These are phyloP conservation scores for Stegodyphus dumicola DNA, from an alignment of 1,140 invertebrate species.

Conservation along the genomic window DNA sequence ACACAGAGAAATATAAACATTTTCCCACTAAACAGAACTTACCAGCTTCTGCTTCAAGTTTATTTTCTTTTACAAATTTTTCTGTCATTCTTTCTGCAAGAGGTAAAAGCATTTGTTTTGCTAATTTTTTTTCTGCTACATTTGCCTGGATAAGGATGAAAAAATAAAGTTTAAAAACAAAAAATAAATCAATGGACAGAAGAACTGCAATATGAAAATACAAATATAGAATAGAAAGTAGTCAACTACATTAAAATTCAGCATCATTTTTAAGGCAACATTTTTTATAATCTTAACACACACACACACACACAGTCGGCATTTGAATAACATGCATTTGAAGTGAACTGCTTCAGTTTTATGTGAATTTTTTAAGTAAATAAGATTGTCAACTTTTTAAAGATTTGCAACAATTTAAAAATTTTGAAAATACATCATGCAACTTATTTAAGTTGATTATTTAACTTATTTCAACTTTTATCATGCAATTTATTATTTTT, in stretches of 20 bases:
- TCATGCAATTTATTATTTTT: too few relatives aligned
- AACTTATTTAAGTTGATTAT: too few relatives aligned
- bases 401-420: too few relatives aligned
- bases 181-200: neutral
- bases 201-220: neutral
- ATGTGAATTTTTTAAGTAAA: too few relatives aligned
- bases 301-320: neutral
- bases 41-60: conserved; percentile 88
- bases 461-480: too few relatives aligned
- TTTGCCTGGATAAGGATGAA: conserved; percentile 66
- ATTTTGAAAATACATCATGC: too few relatives aligned
- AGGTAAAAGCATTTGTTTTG: conserved; percentile 77
- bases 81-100: conserved; percentile 84
- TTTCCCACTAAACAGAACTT: neutral
- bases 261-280: neutral
- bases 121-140: conserved; percentile 67
- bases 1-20: too few relatives aligned
- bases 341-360: too few relatives aligned
- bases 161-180: neutral
- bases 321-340: too few relatives aligned
- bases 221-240: neutral
- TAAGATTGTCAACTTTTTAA: too few relatives aligned
- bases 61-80: conserved; percentile 88
- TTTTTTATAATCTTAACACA: neutral
- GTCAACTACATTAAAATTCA: neutral